Base-by-base conservation (phyloP, 2,888 invertebrate genomes). In the Nomada ruficornis region DNA sequence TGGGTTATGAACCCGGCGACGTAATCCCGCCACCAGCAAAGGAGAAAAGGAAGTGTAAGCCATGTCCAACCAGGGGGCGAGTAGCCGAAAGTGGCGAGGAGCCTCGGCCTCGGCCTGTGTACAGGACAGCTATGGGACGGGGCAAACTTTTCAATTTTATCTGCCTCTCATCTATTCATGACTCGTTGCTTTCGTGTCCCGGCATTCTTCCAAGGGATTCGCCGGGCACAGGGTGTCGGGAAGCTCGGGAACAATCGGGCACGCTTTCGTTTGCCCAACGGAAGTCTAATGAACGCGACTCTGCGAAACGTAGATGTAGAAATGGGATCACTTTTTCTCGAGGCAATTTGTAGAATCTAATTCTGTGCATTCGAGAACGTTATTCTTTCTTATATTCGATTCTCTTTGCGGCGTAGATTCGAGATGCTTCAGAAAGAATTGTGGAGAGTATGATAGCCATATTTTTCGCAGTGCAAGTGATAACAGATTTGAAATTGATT, bases 111-210 rank as follows among this genome's bases (percentile, higher is more conserved):
- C 55, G 9, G 11, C 54, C 55, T 74, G 70, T 80, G 57, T 62
- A 64, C 71, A 69, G 55, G 70, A 67, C 70, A 67, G 64, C 76
- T 57, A 52, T 52, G 68, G 44, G 72, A 26, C 76, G 20, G 57
- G 65, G 76, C 77, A 57, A 82, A 88, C 85, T 85, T 85, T 77
- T 90, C 89, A 89, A 90, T 89, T 86, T 83, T 92, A 91, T 92
- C 92, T 88, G 63, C 77, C 80, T 79, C 90, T 92, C 89, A 92
- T 92, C 92, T 92, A 91, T 92, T 92, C 91, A 92, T 91, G 90
- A 90, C 88, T 75, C 71, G 72, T 47, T 47, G 78, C 67, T 80
- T 81, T 83, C 86, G 78, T 77, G 75, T 44, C 63, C 71, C 44
- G 59, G 67, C 83, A 81, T 88, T 89, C 86, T 87, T 84, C 85